Evolutionary conservation across 2,113 vertebrate genomes (phyloP).

Genomic region (Channa maculata): DNA sequence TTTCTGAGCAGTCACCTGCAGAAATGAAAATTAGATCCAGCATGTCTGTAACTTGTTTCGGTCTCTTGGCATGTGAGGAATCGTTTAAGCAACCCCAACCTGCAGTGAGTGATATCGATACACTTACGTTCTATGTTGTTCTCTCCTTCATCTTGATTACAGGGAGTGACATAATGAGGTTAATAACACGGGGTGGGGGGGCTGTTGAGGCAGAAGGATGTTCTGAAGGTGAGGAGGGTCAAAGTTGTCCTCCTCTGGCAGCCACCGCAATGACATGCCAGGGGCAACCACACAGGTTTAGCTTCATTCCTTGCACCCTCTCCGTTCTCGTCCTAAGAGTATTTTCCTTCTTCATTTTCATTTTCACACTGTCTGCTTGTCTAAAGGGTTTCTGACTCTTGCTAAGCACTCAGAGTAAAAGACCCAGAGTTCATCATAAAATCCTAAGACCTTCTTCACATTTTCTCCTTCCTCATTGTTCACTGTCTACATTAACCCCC

Average conservation of each 20-base stretch:
- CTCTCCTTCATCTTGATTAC: slow-evolving; percentile 8
- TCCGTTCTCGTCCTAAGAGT: slow-evolving; percentile 47
- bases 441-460: slow-evolving; percentile 62
- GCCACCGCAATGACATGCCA: slow-evolving; percentile 49
- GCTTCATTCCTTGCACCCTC: slow-evolving; percentile 33
- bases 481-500: slow-evolving; percentile 36
- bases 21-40: slow-evolving; percentile 42
- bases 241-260: slow-evolving; percentile 38
- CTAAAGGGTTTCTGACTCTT: slow-evolving; percentile 68
- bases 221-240: slow-evolving; percentile 61
- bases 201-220: slow-evolving; percentile 43
- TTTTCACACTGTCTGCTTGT: slow-evolving; percentile 4
- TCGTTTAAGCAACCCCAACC: slow-evolving; percentile 29
- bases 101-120: slow-evolving; percentile 38
- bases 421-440: slow-evolving; percentile 62
- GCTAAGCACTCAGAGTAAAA: slow-evolving; percentile 56
- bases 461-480: slow-evolving; percentile 30
- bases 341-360: slow-evolving; percentile 17
- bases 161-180: background rate
- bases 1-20: slow-evolving; percentile 39
- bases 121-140: slow-evolving; percentile 11
- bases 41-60: slow-evolving; percentile 43
- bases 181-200: too few relatives aligned
- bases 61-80: slow-evolving; percentile 13
- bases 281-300: slow-evolving; percentile 32